Percentiles rank a stretch among this genome's conserved stretches.
phyloP scores from a whole-genome alignment of 1,140 invertebrate species.

The Diachasmimorpha longicaudata region DNA sequence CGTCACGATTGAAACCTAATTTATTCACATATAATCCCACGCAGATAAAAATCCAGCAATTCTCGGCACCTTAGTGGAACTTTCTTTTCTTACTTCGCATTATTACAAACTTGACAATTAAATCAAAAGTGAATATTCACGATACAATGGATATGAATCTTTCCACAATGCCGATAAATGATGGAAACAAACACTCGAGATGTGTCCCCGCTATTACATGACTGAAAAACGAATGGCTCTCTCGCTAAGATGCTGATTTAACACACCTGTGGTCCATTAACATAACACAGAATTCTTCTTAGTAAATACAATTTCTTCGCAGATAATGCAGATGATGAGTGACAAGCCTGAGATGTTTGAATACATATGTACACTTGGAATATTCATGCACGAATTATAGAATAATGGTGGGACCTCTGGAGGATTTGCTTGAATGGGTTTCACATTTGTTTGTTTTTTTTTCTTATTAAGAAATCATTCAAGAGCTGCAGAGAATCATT shows the following conservation, averaged over 20 bases:
- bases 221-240: background rate
- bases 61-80: no score
- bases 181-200: no score
- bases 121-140: no score
- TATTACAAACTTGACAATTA: no score
- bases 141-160: no score
- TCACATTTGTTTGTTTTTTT: background rate
- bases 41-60: no score
- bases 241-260: background rate
- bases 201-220: no score
- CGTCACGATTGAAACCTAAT: background rate
- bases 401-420: background rate
- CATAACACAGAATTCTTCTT: conserved; percentile 47
- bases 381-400: background rate
- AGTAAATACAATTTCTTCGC: conserved; percentile 41
- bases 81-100: no score
- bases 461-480: no score
- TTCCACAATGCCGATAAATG: no score
- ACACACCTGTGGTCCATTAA: conserved; percentile 50
- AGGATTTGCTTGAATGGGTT: background rate
- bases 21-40: no score
- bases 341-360: background rate
- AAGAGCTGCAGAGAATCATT: no score
- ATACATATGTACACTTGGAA: background rate
- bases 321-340: conserved; percentile 28